These are phyloP conservation scores for Rugalucina vietnamica DNA, from an alignment of 2,888 invertebrate genomes.

Conservation along the genomic window DNA sequence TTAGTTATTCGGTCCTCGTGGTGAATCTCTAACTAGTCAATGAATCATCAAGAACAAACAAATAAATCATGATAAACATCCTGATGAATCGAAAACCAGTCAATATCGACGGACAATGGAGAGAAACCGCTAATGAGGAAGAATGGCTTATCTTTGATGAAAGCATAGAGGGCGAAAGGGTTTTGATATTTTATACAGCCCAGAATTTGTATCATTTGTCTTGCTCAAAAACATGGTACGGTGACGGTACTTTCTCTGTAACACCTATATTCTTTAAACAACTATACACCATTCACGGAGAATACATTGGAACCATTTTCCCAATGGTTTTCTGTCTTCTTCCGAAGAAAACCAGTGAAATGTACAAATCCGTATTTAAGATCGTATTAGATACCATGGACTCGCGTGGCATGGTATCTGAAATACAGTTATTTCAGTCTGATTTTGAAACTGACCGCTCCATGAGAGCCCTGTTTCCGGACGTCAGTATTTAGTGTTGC, in stretches of 20 bases:
- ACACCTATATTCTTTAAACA: not conserved
- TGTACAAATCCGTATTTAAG: not conserved
- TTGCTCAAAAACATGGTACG: slow-evolving; percentile 5
- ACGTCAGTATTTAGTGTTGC: not conserved
- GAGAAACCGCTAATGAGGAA: not conserved
- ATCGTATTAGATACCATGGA: not conserved
- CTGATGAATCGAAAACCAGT: too few species aligned
- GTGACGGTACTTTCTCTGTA: slow-evolving; percentile 1
- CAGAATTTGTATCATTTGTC: slow-evolving; percentile 9
- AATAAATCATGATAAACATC: too few species aligned
- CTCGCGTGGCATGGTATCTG: not conserved
- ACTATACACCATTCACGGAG: slow-evolving; percentile 1
- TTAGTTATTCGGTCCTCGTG: too few species aligned
- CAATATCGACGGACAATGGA: not conserved
- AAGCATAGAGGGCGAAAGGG: not conserved
- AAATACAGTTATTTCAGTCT: too few species aligned
- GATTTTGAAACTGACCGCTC: too few species aligned
- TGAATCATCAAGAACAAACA: too few species aligned
- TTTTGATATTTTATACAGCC: not conserved
- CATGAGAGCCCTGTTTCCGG: not conserved
- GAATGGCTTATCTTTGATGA: not conserved
- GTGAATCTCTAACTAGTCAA: too few species aligned
- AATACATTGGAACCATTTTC: not conserved
- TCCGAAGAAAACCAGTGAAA: not conserved
- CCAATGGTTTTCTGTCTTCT: slow-evolving; percentile 5